Conservation (phyloP, 2,113 vertebrate species). For the Myotis brandtii region DNA sequence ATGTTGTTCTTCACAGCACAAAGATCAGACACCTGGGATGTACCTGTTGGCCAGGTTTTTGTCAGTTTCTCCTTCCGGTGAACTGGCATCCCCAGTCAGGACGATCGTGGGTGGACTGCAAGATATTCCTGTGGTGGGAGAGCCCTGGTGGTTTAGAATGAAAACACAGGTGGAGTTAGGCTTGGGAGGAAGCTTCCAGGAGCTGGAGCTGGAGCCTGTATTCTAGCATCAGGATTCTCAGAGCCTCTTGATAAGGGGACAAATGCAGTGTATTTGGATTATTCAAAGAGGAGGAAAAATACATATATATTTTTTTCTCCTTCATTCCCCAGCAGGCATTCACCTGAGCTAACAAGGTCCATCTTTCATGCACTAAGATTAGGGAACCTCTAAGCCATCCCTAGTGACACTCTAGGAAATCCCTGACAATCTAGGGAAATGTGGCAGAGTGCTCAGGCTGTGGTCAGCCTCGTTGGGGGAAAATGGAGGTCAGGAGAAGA, state of each 20-base stretch:
- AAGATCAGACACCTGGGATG: slow-evolving; percentile 1
- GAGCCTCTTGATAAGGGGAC: neutral
- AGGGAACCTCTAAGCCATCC: neutral
- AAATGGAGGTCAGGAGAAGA: neutral
- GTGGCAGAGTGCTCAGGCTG: neutral
- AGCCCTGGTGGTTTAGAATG: slow-evolving; percentile 84
- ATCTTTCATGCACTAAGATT: neutral
- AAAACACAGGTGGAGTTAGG: slow-evolving; percentile 74
- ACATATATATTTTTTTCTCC: neutral
- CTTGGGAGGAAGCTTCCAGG: neutral
- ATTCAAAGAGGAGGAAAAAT: neutral
- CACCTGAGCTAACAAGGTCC: neutral
- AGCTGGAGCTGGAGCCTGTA: neutral
- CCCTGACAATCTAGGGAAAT: neutral
- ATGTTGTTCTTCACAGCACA: neutral
- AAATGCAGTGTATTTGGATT: neutral
- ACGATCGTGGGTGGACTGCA: slow-evolving; percentile 90
- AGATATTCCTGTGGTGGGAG: slow-evolving; percentile 82
- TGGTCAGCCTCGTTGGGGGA: neutral
- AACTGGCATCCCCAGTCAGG: slow-evolving; percentile 89
- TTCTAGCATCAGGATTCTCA: neutral
- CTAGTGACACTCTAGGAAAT: neutral
- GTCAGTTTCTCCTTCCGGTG: slow-evolving; percentile 85
- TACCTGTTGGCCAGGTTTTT: slow-evolving; percentile 86
- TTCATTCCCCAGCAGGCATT: neutral